These are phyloP conservation scores for Diarsia rubi DNA, from an alignment of 2,888 invertebrate species.

Conservation along the genomic window DNA sequence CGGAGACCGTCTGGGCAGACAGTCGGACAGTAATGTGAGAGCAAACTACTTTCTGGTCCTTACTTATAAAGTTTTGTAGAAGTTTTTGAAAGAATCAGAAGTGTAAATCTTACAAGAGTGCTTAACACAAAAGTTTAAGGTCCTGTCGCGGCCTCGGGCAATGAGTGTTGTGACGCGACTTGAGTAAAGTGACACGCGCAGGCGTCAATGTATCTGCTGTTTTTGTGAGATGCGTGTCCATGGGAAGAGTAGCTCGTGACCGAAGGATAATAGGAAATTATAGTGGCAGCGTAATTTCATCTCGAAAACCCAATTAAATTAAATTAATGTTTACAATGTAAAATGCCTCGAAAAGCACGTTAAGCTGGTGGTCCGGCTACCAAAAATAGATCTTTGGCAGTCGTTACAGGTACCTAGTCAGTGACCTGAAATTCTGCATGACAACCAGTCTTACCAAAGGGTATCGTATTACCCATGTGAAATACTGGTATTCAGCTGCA, in stretches of 20 bases:
- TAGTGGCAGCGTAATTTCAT: no score
- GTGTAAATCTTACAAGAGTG: conserved; percentile 10
- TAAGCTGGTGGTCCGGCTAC: no score
- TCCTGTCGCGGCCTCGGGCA: not conserved
- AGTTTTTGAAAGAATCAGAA: not conserved
- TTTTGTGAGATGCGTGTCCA: not conserved
- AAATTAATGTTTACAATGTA: no score
- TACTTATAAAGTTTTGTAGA: conserved; percentile 4
- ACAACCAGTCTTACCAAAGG: no score
- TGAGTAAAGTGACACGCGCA: not conserved
- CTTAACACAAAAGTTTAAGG: not conserved
- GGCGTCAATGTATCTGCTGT: not conserved
- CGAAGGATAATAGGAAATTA: not conserved
- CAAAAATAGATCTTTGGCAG: no score
- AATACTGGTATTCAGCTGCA: no score
- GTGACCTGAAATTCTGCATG: no score
- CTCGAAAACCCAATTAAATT: no score
- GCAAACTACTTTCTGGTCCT: conserved; percentile 18
- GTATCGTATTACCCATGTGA: no score
- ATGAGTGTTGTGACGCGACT: not conserved
- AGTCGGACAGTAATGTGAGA: conserved; percentile 39
- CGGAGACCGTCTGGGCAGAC: conserved; percentile 14
- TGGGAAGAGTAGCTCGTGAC: not conserved
- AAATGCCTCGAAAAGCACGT: no score
- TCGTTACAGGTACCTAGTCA: no score